A percentile compares a stretch with the other conserved stretches of the same genome.
These are phyloP conservation scores for Sceloporus undulatus DNA, from an alignment of 2,113 vertebrate genomes.

Conservation along the genomic window DNA sequence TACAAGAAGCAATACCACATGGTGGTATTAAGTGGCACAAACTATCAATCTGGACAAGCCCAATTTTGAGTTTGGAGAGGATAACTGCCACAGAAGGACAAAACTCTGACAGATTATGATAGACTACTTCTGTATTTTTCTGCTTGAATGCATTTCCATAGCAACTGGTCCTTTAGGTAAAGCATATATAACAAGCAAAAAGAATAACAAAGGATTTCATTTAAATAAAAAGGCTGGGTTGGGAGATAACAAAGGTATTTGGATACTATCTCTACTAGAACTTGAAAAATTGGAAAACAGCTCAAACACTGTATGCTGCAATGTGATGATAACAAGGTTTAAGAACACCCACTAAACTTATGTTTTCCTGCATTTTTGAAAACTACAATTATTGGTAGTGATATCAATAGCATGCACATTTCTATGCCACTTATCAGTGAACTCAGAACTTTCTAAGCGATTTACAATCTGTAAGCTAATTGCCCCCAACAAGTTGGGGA, in stretches of 20 bases:
- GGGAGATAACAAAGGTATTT: constrained; percentile 41
- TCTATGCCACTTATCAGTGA: too few relatives aligned
- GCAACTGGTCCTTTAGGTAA: constrained; percentile 15
- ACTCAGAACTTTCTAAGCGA: too few relatives aligned
- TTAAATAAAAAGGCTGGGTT: background rate
- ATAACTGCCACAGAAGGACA: background rate
- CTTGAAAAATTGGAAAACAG: constrained; percentile 49
- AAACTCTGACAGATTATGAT: background rate
- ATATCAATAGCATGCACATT: too few relatives aligned
- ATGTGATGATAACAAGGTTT: constrained; percentile 46
- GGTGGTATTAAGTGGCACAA: too few relatives aligned
- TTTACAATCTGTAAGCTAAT: too few relatives aligned
- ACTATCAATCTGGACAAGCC: too few relatives aligned
- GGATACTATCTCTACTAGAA: constrained; percentile 43
- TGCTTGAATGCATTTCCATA: constrained; percentile 18
- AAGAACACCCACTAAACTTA: constrained; percentile 76
- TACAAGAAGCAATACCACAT: background rate
- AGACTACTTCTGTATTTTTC: constrained; percentile 27
- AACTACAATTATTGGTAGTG: constrained; percentile 19
- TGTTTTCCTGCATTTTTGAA: constrained; percentile 50
- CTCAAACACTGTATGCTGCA: constrained; percentile 57
- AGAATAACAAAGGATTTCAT: constrained; percentile 12
- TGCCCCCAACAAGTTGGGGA: too few relatives aligned
- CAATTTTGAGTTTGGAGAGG: background rate
- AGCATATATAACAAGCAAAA: background rate